Conservation (phyloP, 2,888 invertebrate species). For the Helleia helle region DNA sequence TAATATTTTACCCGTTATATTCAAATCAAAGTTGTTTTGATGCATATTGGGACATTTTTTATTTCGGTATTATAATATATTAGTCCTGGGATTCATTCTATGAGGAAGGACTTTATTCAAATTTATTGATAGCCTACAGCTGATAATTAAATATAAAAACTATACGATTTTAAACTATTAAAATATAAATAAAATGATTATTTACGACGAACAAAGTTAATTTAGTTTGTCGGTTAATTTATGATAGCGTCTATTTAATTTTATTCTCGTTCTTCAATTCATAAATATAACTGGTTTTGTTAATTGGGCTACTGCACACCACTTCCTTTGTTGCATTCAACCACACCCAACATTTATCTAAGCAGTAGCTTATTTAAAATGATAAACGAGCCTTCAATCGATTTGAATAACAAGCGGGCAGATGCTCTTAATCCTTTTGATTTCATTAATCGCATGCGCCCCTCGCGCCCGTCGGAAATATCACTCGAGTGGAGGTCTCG, state of each 20-base stretch:
- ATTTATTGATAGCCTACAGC: no score
- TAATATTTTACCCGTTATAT: no score
- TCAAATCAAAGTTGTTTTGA: no score
- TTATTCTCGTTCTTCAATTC: constrained; percentile 32
- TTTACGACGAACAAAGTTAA: constrained; percentile 15
- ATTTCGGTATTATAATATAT: no score
- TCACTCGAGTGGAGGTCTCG: constrained; percentile 60
- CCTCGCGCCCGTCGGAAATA: constrained; percentile 70
- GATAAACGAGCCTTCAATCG: constrained; percentile 72
- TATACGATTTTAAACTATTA: neutral
- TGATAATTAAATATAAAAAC: constrained; percentile 1
- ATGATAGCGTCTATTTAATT: constrained; percentile 16
- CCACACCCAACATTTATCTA: constrained; percentile 69
- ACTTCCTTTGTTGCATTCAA: constrained; percentile 59
- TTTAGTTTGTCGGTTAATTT: constrained; percentile 27
- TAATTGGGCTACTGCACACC: constrained; percentile 59
- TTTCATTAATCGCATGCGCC: constrained; percentile 73
- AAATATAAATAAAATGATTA: neutral
- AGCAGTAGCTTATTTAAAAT: constrained; percentile 72
- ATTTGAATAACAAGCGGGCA: constrained; percentile 74
- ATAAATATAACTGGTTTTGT: constrained; percentile 53
- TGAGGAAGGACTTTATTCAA: no score
- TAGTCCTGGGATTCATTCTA: no score
- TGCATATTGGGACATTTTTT: no score
- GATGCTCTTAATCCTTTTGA: constrained; percentile 74